Percentiles rank a stretch among this genome's conserved stretches.
These are phyloP conservation scores for Seison nebaliae DNA, from an alignment of 1,140 invertebrate genomes.

Conservation along the genomic window DNA sequence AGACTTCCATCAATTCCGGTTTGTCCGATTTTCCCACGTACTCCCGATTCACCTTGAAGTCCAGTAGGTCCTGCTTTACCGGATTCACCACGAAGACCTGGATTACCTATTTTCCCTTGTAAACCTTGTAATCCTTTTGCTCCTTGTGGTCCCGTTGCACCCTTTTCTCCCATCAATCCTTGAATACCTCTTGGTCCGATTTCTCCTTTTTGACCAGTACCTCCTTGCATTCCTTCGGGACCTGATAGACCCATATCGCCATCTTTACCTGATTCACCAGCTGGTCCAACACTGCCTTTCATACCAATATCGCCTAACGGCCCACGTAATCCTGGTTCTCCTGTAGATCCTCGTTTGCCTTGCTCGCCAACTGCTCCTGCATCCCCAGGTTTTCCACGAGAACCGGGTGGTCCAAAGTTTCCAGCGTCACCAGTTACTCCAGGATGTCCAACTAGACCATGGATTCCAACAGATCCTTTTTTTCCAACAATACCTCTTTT, in stretches of 20 bases:
- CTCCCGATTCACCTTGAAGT: conserved; percentile 7
- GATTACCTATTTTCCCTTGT: conserved; percentile 3
- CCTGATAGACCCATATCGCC: conserved; percentile 3
- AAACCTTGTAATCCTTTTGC: conserved; percentile 7
- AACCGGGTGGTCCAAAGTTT: background rate
- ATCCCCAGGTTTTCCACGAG: conserved; percentile 1
- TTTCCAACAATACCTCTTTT: background rate
- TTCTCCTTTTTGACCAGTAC: conserved; percentile 6
- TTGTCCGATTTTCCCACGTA: no score
- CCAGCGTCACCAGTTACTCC: background rate
- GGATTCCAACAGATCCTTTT: background rate
- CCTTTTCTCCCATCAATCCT: conserved; percentile 1
- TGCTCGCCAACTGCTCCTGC: conserved; percentile 4
- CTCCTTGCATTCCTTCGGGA: background rate
- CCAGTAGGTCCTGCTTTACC: conserved; percentile 1
- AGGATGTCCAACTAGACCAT: background rate
- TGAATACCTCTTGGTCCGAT: background rate
- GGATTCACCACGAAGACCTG: conserved; percentile 1
- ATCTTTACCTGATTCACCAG: conserved; percentile 1
- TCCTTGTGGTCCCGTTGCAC: conserved; percentile 3
- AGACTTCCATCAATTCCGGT: no score
- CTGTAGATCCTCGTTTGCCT: conserved; percentile 3
- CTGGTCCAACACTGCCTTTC: conserved; percentile 2
- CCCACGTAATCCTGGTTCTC: conserved; percentile 1
- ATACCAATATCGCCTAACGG: background rate